These are phyloP conservation scores for Pseudomyrmex gracilis DNA, from an alignment of 1,140 invertebrate genomes.

Conservation along the genomic window DNA sequence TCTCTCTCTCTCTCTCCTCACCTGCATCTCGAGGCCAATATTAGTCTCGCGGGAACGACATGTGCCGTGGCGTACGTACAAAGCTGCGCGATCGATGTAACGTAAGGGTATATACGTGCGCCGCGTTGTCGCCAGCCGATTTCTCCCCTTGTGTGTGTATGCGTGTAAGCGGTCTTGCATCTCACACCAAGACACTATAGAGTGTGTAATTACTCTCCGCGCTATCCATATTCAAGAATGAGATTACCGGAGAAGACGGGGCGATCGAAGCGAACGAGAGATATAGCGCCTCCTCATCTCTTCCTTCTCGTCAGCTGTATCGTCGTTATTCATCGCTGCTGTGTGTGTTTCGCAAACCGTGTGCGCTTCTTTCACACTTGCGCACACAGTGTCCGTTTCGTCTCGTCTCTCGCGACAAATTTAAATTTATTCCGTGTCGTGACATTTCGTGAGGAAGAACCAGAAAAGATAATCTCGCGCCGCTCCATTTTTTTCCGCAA, in stretches of 20 bases:
- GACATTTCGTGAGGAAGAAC: background rate
- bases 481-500: too few relatives aligned
- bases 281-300: background rate
- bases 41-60: constrained; percentile 29
- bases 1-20: constrained; percentile 11
- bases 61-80: constrained; percentile 8
- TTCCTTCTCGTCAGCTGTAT: too few relatives aligned
- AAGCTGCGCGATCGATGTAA: constrained; percentile 37
- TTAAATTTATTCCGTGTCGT: constrained; percentile 20
- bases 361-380: too few relatives aligned
- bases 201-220: constrained; percentile 44
- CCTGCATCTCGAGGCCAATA: constrained; percentile 22
- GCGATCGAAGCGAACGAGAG: constrained; percentile 5
- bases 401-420: background rate
- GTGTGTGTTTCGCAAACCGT: background rate
- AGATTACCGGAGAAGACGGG: constrained; percentile 12
- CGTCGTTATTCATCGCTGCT: constrained; percentile 27
- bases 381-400: too few relatives aligned
- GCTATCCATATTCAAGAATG: constrained; percentile 50
- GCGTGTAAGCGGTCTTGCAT: constrained; percentile 1
- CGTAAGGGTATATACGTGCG: background rate
- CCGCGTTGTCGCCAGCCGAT: constrained; percentile 18
- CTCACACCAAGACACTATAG: background rate
- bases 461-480: background rate
- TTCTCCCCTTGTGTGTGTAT: background rate